A percentile compares a stretch with the other conserved stretches of the same genome.
phyloP scores from a whole-genome alignment of 1,140 invertebrate species.

The Solenopsis invicta region DNA sequence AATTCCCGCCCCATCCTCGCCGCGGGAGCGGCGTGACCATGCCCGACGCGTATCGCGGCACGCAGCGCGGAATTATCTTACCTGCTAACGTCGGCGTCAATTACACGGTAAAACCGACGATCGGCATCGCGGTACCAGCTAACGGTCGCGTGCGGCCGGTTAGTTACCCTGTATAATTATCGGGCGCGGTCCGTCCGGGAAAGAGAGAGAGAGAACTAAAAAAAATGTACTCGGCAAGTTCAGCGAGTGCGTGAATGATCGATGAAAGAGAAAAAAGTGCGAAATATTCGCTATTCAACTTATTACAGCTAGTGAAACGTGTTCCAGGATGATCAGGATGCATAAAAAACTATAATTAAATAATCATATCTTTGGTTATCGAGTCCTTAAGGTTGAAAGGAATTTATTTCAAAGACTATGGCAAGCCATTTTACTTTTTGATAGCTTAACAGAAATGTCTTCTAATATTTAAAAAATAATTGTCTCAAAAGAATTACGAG shows the following conservation, averaged over 20 bases:
- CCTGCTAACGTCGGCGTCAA: slow-evolving; percentile 17
- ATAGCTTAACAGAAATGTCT: too few relatives aligned
- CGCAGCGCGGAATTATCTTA: slow-evolving; percentile 22
- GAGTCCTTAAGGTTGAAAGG: neutral
- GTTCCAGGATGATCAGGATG: neutral
- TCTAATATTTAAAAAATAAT: too few relatives aligned
- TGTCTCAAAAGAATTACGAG: too few relatives aligned
- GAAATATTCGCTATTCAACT: neutral
- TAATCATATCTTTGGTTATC: neutral
- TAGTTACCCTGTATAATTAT: slow-evolving; percentile 49
- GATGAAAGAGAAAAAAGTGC: neutral
- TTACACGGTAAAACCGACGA: slow-evolving; percentile 35
- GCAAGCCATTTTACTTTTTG: too few relatives aligned
- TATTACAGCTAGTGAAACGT: neutral
- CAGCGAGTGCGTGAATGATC: slow-evolving; percentile 28
- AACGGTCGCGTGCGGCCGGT: slow-evolving; percentile 40
- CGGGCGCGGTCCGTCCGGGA: slow-evolving; percentile 1
- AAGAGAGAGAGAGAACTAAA: neutral
- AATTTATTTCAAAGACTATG: neutral
- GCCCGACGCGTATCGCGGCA: neutral
- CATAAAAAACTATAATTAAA: neutral
- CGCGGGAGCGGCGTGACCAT: neutral
- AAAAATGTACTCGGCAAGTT: neutral
- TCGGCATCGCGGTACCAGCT: slow-evolving; percentile 19
- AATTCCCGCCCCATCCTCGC: neutral